Evolutionary conservation across 2,113 vertebrate species (phyloP), one percentile per base, ranked within the genome.

Genomic region (Grammomys surdaster): DNA sequence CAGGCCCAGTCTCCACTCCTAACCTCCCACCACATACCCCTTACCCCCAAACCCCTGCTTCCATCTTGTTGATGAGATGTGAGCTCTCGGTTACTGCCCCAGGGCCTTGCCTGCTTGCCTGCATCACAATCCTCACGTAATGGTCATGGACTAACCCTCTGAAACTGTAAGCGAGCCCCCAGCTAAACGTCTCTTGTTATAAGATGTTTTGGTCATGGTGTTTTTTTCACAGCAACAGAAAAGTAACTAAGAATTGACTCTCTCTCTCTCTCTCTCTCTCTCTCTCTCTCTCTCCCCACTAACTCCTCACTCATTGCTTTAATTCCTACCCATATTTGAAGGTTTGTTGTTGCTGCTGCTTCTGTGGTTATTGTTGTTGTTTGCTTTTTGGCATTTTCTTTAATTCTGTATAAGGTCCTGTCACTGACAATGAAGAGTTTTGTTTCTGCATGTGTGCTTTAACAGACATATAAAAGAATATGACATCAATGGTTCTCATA

Each of bases 371-470:
- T 22, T 48, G 75, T 48, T 77, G 40, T 7, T 51, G 46, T 80
- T 72, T 60, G 36, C n/a, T 82, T 82, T 72, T 0, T 5, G 65
- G 76, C 1, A 63, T 85, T 89, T 89, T 92, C 85, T n/a, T 92
- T 19, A 22, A 60, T 82, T 82, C 70, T 36, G 4, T 54, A 13
- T 65, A 40, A 14, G n/a, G 51, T 13, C 33, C 51, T 77, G 33
- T 69, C 43, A 58, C 16, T 48, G 22, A 89, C 88, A 80, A 48
- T 22, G 58, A 92, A 88, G 65, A 40, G 31, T 51, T 91, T 96
- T 78, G 10, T 46, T 77, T 85, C 26, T n/a, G 11, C 26, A 77
- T 24, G 9, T 56, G 36, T 70, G 24, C 19, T 17, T 77, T 91
- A 60, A 48, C 69, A 77, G 58, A 77, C 31, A 40, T 5, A 13